These are phyloP conservation scores for Diglossa brunneiventris DNA, from an alignment of 2,113 vertebrate species.

Conservation along the genomic window DNA sequence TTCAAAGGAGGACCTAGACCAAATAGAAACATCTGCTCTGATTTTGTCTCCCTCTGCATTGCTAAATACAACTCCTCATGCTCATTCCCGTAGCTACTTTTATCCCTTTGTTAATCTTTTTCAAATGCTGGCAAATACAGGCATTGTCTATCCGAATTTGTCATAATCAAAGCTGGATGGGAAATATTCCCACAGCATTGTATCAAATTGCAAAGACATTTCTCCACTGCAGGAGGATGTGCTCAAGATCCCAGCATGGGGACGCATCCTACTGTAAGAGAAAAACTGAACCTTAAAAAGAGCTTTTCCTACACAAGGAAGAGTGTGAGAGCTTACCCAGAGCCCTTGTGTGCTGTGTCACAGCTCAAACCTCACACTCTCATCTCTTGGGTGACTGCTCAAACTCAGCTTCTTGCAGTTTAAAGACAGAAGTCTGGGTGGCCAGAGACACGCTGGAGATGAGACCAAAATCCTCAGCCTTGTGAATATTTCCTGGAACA, in stretches of 20 bases:
- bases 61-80: not conserved
- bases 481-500: not conserved
- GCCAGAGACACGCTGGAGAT: not conserved
- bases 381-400: not conserved
- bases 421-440: too few species aligned
- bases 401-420: not conserved
- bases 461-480: not conserved
- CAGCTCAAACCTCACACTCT: not conserved
- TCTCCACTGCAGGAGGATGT: not conserved
- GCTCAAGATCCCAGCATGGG: not conserved
- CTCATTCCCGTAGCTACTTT: not conserved
- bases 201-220: not conserved
- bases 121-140: not conserved
- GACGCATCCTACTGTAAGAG: not conserved
- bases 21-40: not conserved
- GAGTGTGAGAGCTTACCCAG: not conserved
- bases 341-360: not conserved
- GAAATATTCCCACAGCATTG: not conserved
- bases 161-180: not conserved
- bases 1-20: not conserved
- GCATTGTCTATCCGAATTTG: not conserved
- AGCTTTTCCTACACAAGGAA: not conserved
- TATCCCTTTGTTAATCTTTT: not conserved
- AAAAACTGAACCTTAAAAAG: not conserved
- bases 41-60: not conserved